A percentile compares a stretch with the other conserved stretches of the same genome.
Conservation (phyloP, 2,888 invertebrate species). For the Cantharis rustica region DNA sequence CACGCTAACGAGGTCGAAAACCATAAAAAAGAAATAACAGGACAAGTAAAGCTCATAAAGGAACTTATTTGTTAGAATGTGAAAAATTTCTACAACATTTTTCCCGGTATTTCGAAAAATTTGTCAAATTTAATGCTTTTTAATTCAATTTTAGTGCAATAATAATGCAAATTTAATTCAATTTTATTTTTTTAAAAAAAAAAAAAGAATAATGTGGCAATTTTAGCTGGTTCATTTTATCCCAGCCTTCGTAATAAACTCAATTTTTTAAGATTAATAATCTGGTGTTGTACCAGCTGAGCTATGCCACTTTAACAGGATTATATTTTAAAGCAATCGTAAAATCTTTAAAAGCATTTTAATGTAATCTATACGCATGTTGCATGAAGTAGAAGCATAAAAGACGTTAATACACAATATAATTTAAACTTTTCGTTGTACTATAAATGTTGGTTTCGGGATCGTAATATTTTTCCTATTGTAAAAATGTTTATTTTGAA, state of each 20-base stretch:
- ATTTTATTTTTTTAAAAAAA: not conserved
- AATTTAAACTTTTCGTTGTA: not conserved
- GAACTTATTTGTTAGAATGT: conserved; percentile 18
- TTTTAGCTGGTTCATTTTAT: not conserved
- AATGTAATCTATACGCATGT: conserved; percentile 3
- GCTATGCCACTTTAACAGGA: not conserved
- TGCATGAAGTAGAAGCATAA: not conserved
- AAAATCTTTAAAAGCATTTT: conserved; percentile 5
- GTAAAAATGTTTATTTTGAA: not conserved
- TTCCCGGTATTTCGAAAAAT: conserved; percentile 6
- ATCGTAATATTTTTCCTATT: not conserved
- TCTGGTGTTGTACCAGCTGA: not conserved
- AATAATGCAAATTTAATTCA: not conserved
- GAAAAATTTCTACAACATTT: conserved; percentile 8
- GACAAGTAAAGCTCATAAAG: conserved; percentile 8
- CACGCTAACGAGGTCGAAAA: conserved; percentile 16
- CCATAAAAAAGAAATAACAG: conserved; percentile 19
- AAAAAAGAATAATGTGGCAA: not conserved
- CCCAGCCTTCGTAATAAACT: not conserved
- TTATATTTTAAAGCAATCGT: conserved; percentile 4
- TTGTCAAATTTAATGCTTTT: conserved; percentile 13
- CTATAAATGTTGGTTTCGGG: not conserved
- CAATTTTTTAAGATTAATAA: not conserved
- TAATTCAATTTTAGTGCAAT: conserved; percentile 11
- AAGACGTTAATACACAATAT: not conserved